Evolutionary conservation across 2,888 invertebrate species (phyloP).

Genomic region (Chrysopilus asiliformis): DNA sequence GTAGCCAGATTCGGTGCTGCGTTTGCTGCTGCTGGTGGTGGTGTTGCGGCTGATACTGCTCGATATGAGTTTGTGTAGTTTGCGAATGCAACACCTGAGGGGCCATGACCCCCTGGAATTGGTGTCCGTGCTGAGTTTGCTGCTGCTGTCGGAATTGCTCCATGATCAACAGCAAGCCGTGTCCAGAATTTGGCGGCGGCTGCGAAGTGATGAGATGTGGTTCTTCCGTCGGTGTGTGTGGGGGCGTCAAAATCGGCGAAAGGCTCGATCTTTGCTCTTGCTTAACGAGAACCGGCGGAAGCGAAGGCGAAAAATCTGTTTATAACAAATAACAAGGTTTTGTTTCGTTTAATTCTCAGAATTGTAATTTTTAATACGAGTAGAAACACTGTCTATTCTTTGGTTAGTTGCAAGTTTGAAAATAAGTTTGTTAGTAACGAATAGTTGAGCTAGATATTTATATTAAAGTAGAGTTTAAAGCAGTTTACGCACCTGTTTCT

Average conservation of each 20-base stretch:
- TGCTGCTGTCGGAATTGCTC: slow-evolving; percentile 24
- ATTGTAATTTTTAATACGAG: too few species aligned
- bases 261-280: slow-evolving; percentile 44
- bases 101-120: slow-evolving; percentile 22
- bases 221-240: slow-evolving; percentile 55
- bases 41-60: slow-evolving; percentile 33
- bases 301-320: slow-evolving; percentile 46
- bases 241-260: slow-evolving; percentile 53
- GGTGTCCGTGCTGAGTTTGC: slow-evolving; percentile 15
- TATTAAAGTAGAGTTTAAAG: too few species aligned
- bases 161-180: slow-evolving; percentile 21
- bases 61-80: slow-evolving; percentile 38
- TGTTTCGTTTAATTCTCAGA: too few species aligned
- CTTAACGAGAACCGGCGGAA: slow-evolving; percentile 47
- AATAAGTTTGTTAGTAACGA: too few species aligned
- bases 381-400: too few species aligned
- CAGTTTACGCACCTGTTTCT: slow-evolving; percentile 30
- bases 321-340: slow-evolving; percentile 5
- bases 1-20: slow-evolving; percentile 18
- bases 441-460: too few species aligned
- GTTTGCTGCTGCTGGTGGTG: slow-evolving; percentile 17
- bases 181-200: slow-evolving; percentile 11
- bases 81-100: slow-evolving; percentile 38
- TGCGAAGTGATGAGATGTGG: not conserved
- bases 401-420: too few species aligned